phyloP scores from a whole-genome alignment of 2,888 invertebrate species.

The Acleris emargana region DNA sequence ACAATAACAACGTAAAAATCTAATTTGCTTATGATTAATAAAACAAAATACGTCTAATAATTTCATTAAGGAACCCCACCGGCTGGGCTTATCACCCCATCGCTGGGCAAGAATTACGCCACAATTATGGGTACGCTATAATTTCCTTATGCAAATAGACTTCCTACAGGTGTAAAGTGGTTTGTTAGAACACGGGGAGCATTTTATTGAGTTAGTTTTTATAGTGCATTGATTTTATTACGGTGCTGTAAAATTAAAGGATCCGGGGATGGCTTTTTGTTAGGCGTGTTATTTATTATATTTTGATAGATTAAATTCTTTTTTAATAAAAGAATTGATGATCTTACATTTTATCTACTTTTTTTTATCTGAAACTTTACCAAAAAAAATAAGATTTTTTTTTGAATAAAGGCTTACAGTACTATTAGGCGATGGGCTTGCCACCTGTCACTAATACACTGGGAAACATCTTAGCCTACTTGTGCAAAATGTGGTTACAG shows the following conservation, averaged over 20 bases:
- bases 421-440: no score
- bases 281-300: no score
- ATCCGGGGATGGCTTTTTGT: not conserved
- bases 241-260: constrained; percentile 19
- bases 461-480: no score
- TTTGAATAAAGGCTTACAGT: no score
- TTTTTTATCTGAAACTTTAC: no score
- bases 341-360: no score
- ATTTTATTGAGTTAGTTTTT: constrained; percentile 14
- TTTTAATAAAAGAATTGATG: no score
- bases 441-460: no score
- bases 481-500: no score
- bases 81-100: constrained; percentile 55
- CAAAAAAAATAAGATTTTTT: no score
- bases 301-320: no score
- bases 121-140: constrained; percentile 52
- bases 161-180: constrained; percentile 51
- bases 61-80: constrained; percentile 61
- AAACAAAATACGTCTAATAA: constrained; percentile 63
- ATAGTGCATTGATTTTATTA: constrained; percentile 27
- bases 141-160: constrained; percentile 61
- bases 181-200: constrained; percentile 31
- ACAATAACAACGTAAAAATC: constrained; percentile 34
- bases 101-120: constrained; percentile 47
- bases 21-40: constrained; percentile 50